These are phyloP conservation scores for Eilema griseolum DNA, from an alignment of 2,888 invertebrate genomes.

Conservation along the genomic window DNA sequence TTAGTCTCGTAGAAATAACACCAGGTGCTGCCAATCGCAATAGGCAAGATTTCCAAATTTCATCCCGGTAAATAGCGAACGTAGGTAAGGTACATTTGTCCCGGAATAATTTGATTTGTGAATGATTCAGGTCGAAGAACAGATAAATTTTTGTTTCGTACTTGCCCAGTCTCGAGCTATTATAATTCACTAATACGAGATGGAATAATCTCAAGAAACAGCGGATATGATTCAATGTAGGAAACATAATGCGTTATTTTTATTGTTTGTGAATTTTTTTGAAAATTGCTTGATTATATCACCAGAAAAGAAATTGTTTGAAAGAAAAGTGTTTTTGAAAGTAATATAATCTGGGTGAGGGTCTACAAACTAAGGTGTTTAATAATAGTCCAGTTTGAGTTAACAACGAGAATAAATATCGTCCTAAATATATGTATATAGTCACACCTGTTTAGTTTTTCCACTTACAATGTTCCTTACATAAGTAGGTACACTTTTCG, in stretches of 20 bases:
- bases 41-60: too few species aligned
- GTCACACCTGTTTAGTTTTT: too few species aligned
- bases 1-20: too few species aligned
- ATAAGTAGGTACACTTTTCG: too few species aligned
- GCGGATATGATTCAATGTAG: constrained; percentile 19
- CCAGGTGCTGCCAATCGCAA: not conserved
- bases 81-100: not conserved
- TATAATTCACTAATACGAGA: constrained; percentile 10
- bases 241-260: constrained; percentile 11
- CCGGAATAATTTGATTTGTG: not conserved
- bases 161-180: constrained; percentile 2
- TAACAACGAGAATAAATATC: too few species aligned
- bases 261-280: constrained; percentile 6
- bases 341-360: not conserved
- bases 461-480: too few species aligned
- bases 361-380: not conserved
- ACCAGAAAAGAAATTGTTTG: not conserved
- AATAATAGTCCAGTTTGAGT: too few species aligned
- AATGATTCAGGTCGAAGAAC: not conserved
- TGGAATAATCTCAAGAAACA: constrained; percentile 1
- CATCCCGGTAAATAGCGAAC: not conserved
- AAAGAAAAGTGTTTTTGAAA: not conserved
- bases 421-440: too few species aligned
- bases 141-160: constrained; percentile 3
- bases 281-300: constrained; percentile 10